Percentiles rank a stretch among this genome's conserved stretches.
Conservation (phyloP, 2,113 vertebrate species). For the Chionodraco myersi region DNA sequence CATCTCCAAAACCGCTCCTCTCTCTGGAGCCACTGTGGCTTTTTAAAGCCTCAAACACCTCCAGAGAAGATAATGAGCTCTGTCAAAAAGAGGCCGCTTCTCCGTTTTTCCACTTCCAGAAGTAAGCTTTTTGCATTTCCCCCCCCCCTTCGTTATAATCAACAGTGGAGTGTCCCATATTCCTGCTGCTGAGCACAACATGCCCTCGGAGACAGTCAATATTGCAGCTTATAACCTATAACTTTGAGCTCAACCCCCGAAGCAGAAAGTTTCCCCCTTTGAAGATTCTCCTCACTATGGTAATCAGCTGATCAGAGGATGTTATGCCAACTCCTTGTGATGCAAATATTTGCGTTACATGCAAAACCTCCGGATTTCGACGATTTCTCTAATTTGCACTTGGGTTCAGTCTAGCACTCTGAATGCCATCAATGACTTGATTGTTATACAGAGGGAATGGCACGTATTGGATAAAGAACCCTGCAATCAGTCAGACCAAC, state of each 20-base stretch:
- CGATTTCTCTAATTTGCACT: constrained; percentile 43
- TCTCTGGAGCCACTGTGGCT: constrained; percentile 22
- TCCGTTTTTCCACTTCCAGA: constrained; percentile 38
- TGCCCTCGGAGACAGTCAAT: constrained; percentile 69
- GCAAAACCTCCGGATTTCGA: constrained; percentile 55
- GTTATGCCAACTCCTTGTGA: constrained; percentile 62
- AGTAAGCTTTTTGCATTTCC: constrained; percentile 38
- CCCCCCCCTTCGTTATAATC: constrained; percentile 57
- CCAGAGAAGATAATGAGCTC: constrained; percentile 74
- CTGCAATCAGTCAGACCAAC: constrained; percentile 30
- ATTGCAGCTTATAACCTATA: constrained; percentile 69
- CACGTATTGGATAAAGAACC: constrained; percentile 24
- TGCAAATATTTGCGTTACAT: constrained; percentile 70
- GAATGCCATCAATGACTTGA: constrained; percentile 30
- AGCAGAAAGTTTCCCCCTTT: constrained; percentile 58
- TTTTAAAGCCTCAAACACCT: constrained; percentile 72
- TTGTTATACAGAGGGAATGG: constrained; percentile 45
- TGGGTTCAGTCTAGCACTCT: constrained; percentile 19
- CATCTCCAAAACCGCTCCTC: constrained; percentile 5
- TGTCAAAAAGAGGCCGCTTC: constrained; percentile 58
- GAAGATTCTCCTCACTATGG: constrained; percentile 70
- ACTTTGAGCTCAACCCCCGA: constrained; percentile 48
- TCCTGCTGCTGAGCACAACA: constrained; percentile 61
- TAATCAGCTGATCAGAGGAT: constrained; percentile 74
- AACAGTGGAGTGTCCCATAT: constrained; percentile 71